These are phyloP conservation scores for Brotula barbata DNA, from an alignment of 2,797 vertebrate genomes.

Conservation along the genomic window DNA sequence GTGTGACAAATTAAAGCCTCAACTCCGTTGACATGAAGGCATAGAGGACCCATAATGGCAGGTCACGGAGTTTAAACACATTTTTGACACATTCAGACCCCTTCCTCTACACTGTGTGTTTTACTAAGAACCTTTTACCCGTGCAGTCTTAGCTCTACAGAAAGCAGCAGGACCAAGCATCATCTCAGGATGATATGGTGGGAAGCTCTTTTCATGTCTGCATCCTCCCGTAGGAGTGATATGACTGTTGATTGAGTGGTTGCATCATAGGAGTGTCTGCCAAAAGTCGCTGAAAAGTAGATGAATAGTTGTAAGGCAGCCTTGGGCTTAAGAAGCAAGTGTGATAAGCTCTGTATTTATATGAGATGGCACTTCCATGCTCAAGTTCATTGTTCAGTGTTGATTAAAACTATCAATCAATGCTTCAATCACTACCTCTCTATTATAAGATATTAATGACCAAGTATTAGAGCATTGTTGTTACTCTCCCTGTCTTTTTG, in stretches of 20 bases:
- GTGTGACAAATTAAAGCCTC: slow-evolving; percentile 40
- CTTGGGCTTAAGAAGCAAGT: slow-evolving; percentile 37
- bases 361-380: slow-evolving; percentile 44
- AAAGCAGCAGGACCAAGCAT: slow-evolving; percentile 27
- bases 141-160: slow-evolving; percentile 29
- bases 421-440: slow-evolving; percentile 79
- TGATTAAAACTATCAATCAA: slow-evolving; percentile 62
- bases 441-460: slow-evolving; percentile 64
- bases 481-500: slow-evolving; percentile 55
- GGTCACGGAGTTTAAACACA: slow-evolving; percentile 52
- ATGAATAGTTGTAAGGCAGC: slow-evolving; percentile 43
- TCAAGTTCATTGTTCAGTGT: slow-evolving; percentile 55
- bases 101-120: slow-evolving; percentile 40
- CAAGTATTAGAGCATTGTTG: slow-evolving; percentile 68
- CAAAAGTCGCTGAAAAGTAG: slow-evolving; percentile 32
- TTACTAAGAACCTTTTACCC: slow-evolving; percentile 30
- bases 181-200: slow-evolving; percentile 5
- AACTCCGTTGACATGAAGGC: slow-evolving; percentile 18
- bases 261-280: slow-evolving; percentile 1
- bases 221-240: slow-evolving; percentile 16
- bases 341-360: slow-evolving; percentile 69
- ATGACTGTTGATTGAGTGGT: slow-evolving; percentile 21
- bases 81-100: slow-evolving; percentile 33
- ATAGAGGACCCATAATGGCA: slow-evolving; percentile 30
- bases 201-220: slow-evolving; percentile 34